These are phyloP conservation scores for Oeneis ivallda DNA, from an alignment of 2,888 invertebrate species.

Conservation along the genomic window DNA sequence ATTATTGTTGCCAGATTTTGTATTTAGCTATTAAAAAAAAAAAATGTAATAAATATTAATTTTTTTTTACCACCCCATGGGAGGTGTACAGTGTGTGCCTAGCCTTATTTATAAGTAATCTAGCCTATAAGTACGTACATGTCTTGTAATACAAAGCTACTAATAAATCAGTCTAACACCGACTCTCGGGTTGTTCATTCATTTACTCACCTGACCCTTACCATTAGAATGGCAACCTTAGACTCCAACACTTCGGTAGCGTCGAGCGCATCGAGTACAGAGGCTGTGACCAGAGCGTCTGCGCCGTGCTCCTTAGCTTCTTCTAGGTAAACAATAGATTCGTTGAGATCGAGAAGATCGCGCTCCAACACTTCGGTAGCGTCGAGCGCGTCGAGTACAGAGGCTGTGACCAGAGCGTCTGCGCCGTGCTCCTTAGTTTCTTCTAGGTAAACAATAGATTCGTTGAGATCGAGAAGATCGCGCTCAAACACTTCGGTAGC, in stretches of 20 bases:
- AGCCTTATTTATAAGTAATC: too few relatives aligned
- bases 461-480: conserved; percentile 91
- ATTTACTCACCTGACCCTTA: too few relatives aligned
- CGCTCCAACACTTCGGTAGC: conserved; percentile 94
- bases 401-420: conserved; percentile 86
- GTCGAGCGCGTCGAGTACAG: conserved; percentile 89
- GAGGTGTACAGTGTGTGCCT: too few relatives aligned
- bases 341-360: conserved; percentile 91
- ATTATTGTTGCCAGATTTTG: too few relatives aligned
- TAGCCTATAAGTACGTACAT: too few relatives aligned
- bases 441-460: conserved; percentile 72
- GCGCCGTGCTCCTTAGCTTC: conserved; percentile 87
- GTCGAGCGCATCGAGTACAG: conserved; percentile 89
- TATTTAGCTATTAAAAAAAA: too few relatives aligned
- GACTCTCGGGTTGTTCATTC: too few relatives aligned
- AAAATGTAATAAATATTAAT: too few relatives aligned
- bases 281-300: conserved; percentile 86
- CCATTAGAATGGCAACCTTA: too few relatives aligned
- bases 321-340: conserved; percentile 86
- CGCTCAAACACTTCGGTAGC: conserved; percentile 94
- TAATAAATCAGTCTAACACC: too few relatives aligned
- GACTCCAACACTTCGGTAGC: conserved; percentile 94
- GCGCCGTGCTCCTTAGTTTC: conserved; percentile 87
- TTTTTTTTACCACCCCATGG: too few relatives aligned
- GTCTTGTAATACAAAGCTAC: too few relatives aligned